Conservation (phyloP, 2,113 vertebrate species). For the Leptobrachium leishanense region DNA sequence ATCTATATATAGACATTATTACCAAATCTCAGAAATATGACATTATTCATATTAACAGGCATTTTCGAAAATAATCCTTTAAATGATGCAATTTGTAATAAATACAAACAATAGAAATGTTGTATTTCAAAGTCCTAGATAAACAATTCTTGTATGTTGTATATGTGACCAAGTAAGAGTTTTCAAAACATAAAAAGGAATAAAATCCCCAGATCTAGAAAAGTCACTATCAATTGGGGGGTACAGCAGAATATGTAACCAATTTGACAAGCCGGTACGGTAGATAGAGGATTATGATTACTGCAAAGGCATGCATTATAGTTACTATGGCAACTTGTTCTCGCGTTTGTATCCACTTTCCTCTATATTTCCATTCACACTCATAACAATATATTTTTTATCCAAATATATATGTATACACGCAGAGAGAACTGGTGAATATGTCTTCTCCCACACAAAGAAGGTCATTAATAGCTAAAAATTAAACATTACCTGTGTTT, state of each 20-base stretch:
- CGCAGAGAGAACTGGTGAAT: too few relatives aligned
- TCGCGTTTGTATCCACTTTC: conserved; percentile 25
- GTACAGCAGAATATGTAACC: conserved; percentile 17
- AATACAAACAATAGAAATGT: too few relatives aligned
- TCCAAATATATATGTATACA: too few relatives aligned
- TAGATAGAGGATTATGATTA: conserved; percentile 22
- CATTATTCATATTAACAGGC: too few relatives aligned
- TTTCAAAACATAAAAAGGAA: not conserved
- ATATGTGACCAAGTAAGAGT: not conserved
- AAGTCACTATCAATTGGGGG: conserved; percentile 2
- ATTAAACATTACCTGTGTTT: too few relatives aligned
- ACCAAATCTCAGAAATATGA: too few relatives aligned
- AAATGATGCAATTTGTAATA: too few relatives aligned
- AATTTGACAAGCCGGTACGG: conserved; percentile 31
- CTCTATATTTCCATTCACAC: conserved; percentile 30
- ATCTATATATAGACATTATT: too few relatives aligned
- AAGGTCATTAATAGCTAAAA: too few relatives aligned
- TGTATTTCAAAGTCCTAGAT: not conserved
- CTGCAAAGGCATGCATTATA: conserved; percentile 27
- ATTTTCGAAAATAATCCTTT: too few relatives aligned
- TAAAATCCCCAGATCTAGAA: not conserved
- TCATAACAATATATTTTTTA: too few relatives aligned
- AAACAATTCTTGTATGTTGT: not conserved
- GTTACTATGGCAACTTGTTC: conserved; percentile 33
- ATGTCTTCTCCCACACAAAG: too few relatives aligned